Evolutionary conservation across 2,888 invertebrate species (phyloP).

Genomic region (Lissocephala sabroskyi): DNA sequence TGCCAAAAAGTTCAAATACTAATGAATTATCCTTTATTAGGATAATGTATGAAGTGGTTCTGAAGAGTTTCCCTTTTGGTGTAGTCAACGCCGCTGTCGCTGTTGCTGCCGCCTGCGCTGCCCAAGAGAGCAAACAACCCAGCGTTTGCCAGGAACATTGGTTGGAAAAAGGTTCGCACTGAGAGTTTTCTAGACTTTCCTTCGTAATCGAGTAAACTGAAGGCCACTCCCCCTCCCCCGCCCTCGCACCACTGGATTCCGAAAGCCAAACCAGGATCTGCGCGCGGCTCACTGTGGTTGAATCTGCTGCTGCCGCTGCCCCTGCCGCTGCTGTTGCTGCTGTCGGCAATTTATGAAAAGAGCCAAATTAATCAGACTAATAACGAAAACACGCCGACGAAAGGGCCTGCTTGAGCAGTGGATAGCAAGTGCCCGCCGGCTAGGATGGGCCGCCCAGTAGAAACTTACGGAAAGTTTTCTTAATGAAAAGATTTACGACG

Average conservation of each 20-base stretch:
- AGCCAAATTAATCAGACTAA: conserved; percentile 73
- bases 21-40: conserved; percentile 72
- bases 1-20: conserved; percentile 70
- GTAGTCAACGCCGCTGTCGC: conserved; percentile 12
- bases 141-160: conserved; percentile 13
- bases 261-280: too few relatives aligned
- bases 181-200: conserved; percentile 15
- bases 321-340: too few relatives aligned
- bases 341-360: conserved; percentile 72
- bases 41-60: conserved; percentile 71
- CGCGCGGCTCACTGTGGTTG: too few relatives aligned
- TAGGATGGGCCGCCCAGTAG: too few relatives aligned
- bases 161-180: conserved; percentile 45
- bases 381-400: conserved; percentile 69
- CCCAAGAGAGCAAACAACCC: conserved; percentile 1
- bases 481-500: conserved; percentile 73
- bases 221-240: too few relatives aligned
- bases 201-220: conserved; percentile 23
- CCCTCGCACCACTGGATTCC: too few relatives aligned
- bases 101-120: conserved; percentile 1
- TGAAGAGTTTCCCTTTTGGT: conserved; percentile 49
- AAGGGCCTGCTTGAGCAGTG: too few relatives aligned
- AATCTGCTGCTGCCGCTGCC: too few relatives aligned
- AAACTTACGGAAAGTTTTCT: conserved; percentile 71
- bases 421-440: too few relatives aligned